phyloP scores from a whole-genome alignment of 2,888 invertebrate genomes.

The Caenorhabditis sp. region DNA sequence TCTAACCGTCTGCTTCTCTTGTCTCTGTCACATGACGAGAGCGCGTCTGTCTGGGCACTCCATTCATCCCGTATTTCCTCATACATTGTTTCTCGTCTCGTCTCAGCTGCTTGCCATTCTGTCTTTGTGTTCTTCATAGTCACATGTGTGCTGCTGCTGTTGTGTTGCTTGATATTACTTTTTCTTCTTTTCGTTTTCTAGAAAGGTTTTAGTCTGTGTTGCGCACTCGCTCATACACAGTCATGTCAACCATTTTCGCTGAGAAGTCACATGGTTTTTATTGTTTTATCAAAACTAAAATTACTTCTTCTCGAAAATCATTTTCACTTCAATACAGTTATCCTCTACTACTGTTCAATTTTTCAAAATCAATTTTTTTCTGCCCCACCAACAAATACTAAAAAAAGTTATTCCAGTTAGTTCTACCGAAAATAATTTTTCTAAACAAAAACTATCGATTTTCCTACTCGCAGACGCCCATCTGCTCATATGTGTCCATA shows the following conservation, averaged over 20 bases:
- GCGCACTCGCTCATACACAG: too few species aligned
- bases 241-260: too few species aligned
- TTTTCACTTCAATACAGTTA: neutral
- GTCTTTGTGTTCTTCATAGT: conserved; percentile 30
- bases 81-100: neutral
- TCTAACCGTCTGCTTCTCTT: conserved; percentile 20
- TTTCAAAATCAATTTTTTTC: too few species aligned
- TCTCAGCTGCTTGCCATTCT: conserved; percentile 21
- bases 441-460: too few species aligned
- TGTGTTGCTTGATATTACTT: conserved; percentile 5
- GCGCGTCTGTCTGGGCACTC: conserved; percentile 25
- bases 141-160: conserved; percentile 11
- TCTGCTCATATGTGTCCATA: conserved; percentile 6
- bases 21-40: conserved; percentile 27
- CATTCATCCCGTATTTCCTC: conserved; percentile 7
- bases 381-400: too few species aligned
- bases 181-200: conserved; percentile 16
- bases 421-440: too few species aligned
- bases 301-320: neutral
- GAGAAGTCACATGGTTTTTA: neutral
- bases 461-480: conserved; percentile 5
- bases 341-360: too few species aligned
- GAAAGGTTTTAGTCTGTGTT: conserved; percentile 7
- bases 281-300: neutral
- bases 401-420: too few species aligned